Percentiles rank a stretch among this genome's conserved stretches.
phyloP scores from a whole-genome alignment of 2,888 invertebrate genomes.

The Leptinotarsa haldemani region DNA sequence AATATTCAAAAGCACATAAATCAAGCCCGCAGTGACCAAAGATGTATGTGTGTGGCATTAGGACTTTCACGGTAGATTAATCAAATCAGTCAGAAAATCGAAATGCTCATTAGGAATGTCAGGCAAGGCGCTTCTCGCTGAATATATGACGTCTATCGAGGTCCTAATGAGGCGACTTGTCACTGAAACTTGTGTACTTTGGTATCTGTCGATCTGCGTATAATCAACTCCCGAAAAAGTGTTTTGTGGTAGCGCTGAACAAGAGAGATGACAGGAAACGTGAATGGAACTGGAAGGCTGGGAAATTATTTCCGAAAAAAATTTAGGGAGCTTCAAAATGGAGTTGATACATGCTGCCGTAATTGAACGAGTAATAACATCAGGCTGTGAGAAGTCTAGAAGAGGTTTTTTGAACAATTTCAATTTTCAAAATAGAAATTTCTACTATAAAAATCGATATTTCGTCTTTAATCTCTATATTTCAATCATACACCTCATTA shows the following conservation, averaged over 20 bases:
- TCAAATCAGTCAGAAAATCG: conserved; percentile 52
- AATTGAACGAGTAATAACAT: no score
- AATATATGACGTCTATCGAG: conserved; percentile 48
- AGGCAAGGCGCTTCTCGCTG: conserved; percentile 37
- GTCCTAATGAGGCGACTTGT: conserved; percentile 51
- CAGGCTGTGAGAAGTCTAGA: no score
- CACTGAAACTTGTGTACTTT: conserved; percentile 43
- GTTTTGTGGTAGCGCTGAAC: not conserved
- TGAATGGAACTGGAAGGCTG: not conserved
- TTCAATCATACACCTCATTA: no score
- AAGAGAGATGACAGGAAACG: not conserved
- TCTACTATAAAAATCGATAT: no score
- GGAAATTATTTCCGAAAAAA: not conserved
- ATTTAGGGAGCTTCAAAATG: not conserved
- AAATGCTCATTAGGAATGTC: conserved; percentile 51
- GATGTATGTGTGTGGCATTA: conserved; percentile 50
- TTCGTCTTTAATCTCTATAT: no score
- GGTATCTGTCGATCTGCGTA: conserved; percentile 39
- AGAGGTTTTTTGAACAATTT: no score
- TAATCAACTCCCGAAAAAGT: conserved; percentile 35
- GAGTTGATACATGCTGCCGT: no score
- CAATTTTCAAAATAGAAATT: no score
- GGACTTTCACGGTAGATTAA: conserved; percentile 51
- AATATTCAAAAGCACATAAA: conserved; percentile 36
- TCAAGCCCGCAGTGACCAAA: conserved; percentile 42